phyloP scores from a whole-genome alignment of 2,113 vertebrate species.

The Hucho hucho region DNA sequence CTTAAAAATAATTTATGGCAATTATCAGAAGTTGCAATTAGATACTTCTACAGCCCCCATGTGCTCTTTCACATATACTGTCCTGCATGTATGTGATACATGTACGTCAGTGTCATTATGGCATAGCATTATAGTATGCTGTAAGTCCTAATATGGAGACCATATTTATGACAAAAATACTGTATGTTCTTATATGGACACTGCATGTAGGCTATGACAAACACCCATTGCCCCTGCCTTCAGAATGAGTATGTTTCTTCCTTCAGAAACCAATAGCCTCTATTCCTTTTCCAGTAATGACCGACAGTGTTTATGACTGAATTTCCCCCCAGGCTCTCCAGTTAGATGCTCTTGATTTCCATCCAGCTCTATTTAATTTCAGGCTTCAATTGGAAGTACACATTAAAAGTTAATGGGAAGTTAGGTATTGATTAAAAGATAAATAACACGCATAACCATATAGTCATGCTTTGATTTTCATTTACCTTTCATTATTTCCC shows the following conservation, averaged over 20 bases:
- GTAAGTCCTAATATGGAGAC: no score
- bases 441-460: slow-evolving; percentile 75
- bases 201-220: no score
- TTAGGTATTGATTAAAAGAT: slow-evolving; percentile 76
- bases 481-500: slow-evolving; percentile 67
- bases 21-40: not conserved
- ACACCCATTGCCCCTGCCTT: slow-evolving; percentile 22
- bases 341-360: slow-evolving; percentile 68
- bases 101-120: no score
- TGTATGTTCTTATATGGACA: no score
- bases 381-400: slow-evolving; percentile 69
- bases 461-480: slow-evolving; percentile 69
- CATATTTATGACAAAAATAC: no score
- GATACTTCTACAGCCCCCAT: not conserved
- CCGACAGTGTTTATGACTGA: slow-evolving; percentile 63
- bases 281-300: slow-evolving; percentile 37
- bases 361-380: slow-evolving; percentile 74
- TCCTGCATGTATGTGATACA: not conserved
- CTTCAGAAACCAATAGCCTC: slow-evolving; percentile 33
- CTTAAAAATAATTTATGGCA: not conserved
- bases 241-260: slow-evolving; percentile 29
- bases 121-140: no score
- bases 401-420: slow-evolving; percentile 77
- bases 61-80: not conserved
- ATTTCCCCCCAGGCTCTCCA: slow-evolving; percentile 58